phyloP scores from a whole-genome alignment of 2,797 vertebrate genomes.

The Xenops minutus region DNA sequence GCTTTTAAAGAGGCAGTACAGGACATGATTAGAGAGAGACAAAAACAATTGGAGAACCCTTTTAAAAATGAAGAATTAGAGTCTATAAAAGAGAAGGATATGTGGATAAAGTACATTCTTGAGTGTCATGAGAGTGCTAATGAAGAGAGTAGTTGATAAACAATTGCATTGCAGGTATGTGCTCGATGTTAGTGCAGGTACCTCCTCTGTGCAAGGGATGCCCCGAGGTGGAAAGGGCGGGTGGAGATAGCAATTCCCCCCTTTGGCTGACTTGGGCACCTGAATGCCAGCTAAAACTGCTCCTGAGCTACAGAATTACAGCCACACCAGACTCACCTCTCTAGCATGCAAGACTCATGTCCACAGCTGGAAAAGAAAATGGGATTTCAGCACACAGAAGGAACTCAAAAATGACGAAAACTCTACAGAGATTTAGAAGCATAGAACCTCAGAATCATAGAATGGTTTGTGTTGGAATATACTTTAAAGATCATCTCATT shows the following conservation, averaged over 20 bases:
- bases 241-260: neutral
- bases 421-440: accelerated
- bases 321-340: neutral
- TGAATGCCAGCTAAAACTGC: neutral
- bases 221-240: accelerated
- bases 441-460: neutral
- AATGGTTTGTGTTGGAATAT: neutral
- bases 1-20: neutral
- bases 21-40: neutral
- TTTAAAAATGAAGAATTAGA: neutral
- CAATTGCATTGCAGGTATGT: neutral
- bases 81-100: neutral
- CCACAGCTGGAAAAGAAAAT: neutral
- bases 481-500: neutral
- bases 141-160: neutral
- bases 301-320: neutral
- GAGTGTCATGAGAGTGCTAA: neutral
- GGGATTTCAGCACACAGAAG: neutral
- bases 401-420: neutral
- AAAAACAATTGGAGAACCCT: neutral
- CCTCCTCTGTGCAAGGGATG: accelerated
- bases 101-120: neutral
- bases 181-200: neutral
- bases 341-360: accelerated
- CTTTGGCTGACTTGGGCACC: neutral